Conservation (phyloP, 2,113 vertebrate species). For the Salminus brasiliensis region DNA sequence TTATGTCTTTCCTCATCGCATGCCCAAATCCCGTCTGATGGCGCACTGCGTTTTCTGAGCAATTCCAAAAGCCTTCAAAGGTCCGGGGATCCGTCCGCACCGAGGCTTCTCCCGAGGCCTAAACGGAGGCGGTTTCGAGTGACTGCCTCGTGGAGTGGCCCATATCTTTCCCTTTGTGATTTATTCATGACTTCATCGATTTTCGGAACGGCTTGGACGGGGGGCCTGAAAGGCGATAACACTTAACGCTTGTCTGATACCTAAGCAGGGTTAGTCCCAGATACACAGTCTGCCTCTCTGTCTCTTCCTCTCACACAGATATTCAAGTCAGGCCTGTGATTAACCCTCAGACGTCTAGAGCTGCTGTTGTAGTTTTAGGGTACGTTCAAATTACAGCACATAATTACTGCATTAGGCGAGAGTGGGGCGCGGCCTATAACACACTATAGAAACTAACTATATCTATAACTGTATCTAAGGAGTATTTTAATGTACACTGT, state of each 20-base stretch:
- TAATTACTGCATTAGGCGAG: too few species aligned
- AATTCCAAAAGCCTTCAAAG: neutral
- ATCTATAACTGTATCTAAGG: too few species aligned
- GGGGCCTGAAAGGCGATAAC: conserved; percentile 49
- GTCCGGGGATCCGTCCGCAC: neutral
- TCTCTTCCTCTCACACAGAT: neutral
- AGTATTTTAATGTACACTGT: too few species aligned
- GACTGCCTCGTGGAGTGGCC: conserved; percentile 28
- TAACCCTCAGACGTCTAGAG: neutral
- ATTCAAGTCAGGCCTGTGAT: too few species aligned
- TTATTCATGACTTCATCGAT: conserved; percentile 65
- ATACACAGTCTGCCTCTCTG: neutral
- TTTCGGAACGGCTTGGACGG: conserved; percentile 45
- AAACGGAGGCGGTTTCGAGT: conserved; percentile 26
- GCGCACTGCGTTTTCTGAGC: neutral
- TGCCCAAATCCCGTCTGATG: neutral
- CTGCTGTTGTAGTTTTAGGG: too few species aligned
- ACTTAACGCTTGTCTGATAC: neutral
- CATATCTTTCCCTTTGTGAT: conserved; percentile 47
- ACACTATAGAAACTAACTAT: too few species aligned
- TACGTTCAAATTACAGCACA: too few species aligned
- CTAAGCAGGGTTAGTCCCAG: neutral
- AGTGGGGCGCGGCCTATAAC: too few species aligned
- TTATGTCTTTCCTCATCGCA: neutral
- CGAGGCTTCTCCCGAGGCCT: neutral